Base-by-base conservation (phyloP, 2,888 invertebrate genomes). In the Uloborus plumipes region DNA sequence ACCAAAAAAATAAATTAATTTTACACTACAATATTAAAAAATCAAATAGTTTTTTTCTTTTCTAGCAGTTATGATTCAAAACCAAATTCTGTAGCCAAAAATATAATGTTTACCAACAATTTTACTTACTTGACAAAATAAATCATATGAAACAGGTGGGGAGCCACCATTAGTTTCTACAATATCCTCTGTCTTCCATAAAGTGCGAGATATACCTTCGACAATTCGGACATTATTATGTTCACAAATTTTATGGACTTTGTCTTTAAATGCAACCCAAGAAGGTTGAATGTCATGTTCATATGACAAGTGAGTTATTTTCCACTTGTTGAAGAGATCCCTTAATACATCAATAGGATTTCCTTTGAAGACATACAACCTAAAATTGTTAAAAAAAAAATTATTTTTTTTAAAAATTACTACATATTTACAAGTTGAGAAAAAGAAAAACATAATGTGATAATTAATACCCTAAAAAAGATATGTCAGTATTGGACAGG, bases 141-240 rank as follows among this genome's bases (percentile, higher is more conserved):
- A 92, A 88, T 92, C 91, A 88, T 93, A 94, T 0, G 94, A 94
- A 14, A 93, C 89, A 16, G 94, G 94, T 1, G 94, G 93, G 20
- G 91, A 91, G 9, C 93, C 93, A 0, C 93, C 93, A 87, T 94
- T 94, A 11, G 92, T 92, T 49, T 91, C 89, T 59, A 93, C 92
- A 13, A 94, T 91, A 51, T 89, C 90, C 49, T 91, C 90, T 0
- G 94, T 93, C 88, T 93, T 91, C 93, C 93, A 94, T 13, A 94
- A 89, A 0, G 94, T 94, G 86, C 94, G 94, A 0, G 93, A 93
- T 2, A 93, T 92, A 86, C 91, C 90, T 87, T 94, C 93, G 55
- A 89, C 88, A 69, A 91, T 91, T 65, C 89, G 87, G 2, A 93
- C 91, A 26, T 91, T 91, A 58, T 90, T 88, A 81, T 92, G 91